Conservation (phyloP, 2,113 vertebrate genomes). For the Sciurus niger region DNA sequence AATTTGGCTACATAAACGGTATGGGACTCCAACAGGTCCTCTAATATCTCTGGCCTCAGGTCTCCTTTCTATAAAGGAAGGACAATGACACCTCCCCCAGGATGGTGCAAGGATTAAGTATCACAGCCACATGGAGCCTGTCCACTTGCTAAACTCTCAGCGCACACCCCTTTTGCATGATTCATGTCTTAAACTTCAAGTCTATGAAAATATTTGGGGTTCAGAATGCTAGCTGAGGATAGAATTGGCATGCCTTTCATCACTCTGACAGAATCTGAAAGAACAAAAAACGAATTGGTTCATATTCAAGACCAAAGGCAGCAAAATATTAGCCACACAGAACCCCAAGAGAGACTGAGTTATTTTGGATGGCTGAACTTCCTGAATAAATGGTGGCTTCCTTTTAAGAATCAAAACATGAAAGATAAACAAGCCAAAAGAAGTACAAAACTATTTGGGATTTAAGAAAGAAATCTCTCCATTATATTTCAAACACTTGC, state of each 20-base stretch:
- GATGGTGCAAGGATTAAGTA: rapidly evolving
- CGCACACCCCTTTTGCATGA: neutral
- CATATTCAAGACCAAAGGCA: neutral
- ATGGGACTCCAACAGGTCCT: neutral
- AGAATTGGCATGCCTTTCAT: neutral
- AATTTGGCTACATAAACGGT: rapidly evolving
- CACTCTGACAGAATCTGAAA: neutral
- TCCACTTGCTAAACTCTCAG: neutral
- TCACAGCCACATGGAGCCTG: neutral
- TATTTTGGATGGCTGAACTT: neutral
- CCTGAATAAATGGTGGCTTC: neutral
- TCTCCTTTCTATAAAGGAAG: neutral
- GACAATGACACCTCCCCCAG: neutral
- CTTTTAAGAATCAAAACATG: neutral
- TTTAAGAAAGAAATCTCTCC: neutral
- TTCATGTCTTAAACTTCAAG: neutral
- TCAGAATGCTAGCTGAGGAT: neutral
- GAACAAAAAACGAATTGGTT: neutral
- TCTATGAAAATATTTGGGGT: neutral
- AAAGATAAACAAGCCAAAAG: neutral
- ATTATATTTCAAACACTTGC: neutral
- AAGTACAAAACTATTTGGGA: neutral
- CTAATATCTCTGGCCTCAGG: neutral
- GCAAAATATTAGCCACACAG: too few species aligned
- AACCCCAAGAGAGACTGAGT: neutral